These are phyloP conservation scores for Mellilla xanthometata DNA, from an alignment of 2,888 invertebrate species.

Conservation along the genomic window DNA sequence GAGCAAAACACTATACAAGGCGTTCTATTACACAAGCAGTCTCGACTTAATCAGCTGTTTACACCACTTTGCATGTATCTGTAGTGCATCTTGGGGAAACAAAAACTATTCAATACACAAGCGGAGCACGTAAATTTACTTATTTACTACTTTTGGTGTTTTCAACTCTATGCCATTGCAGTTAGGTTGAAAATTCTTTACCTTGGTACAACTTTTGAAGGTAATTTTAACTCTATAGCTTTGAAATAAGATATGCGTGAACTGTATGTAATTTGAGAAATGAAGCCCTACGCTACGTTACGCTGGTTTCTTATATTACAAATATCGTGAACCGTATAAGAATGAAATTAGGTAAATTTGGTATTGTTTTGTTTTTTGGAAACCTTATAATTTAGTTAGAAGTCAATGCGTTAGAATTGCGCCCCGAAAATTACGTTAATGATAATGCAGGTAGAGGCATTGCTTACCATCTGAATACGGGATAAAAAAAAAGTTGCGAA, in stretches of 20 bases:
- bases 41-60: conserved; percentile 3
- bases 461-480: no score
- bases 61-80: conserved; percentile 1
- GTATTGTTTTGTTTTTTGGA: no score
- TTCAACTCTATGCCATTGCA: not conserved
- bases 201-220: not conserved
- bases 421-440: no score
- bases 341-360: no score
- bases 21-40: not conserved
- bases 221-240: not conserved
- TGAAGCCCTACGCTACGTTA: conserved; percentile 2
- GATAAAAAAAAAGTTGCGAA: no score
- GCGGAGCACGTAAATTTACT: not conserved
- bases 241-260: not conserved
- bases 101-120: conserved; percentile 1
- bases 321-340: no score
- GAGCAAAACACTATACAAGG: conserved; percentile 2
- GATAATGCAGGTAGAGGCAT: no score
- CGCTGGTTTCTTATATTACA: not conserved
- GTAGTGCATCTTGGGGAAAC: not conserved
- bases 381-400: no score
- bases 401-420: no score
- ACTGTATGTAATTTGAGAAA: conserved; percentile 1
- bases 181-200: no score
- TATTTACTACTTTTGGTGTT: not conserved